Base-by-base conservation (phyloP, 2,888 invertebrate genomes). In the Campopleginae sp. region DNA sequence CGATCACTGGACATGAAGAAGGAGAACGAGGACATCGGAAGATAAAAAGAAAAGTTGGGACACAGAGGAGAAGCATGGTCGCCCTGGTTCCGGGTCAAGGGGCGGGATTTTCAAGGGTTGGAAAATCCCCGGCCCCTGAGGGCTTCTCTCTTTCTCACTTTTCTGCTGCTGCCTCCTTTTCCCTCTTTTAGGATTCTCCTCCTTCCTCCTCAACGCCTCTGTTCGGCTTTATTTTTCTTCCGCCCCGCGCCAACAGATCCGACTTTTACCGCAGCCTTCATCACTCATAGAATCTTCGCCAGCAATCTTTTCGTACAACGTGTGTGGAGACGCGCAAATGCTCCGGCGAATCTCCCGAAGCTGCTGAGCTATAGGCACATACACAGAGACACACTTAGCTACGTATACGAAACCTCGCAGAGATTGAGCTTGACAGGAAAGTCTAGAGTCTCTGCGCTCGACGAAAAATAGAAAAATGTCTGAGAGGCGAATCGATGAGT, bases 271-370 rank as follows among this genome's bases (percentile, higher is more conserved):
- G 63, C 65, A 89, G 90, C 75, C 87, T 79, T 90, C 91, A 92
- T 92, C 91, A 83, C 87, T 92, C 92, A 92, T 92, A 91, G 90
- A 92, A 90, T 91, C 91, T 90, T 90, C 88, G 89, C 87, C 84
- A 87, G 89, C 89, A 89, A 92, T 91, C 90, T 92, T 89, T 88
- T 70, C 77, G 48, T 80, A 75, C 31, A 78, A 58, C 78, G 80
- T 79, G 71, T 78, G 54, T 68, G 76, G 63, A 66, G 79, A 80
- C 63, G 61, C 82, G 76, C 48, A n/a, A 70, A 79, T 58, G 48
- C 72, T 38, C 42, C 44, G 31, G 42, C 63, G 81, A 23, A 61
- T 63, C 74, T 81, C 70, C 38, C 68, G 65, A 61, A 71, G 54
- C 68, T 38, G 54, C 75, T 48, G 54, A 70, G 63, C 46, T 48